These are phyloP conservation scores for Botrylloides violaceus DNA, from an alignment of 23 tunicate genomes.

Conservation along the genomic window DNA sequence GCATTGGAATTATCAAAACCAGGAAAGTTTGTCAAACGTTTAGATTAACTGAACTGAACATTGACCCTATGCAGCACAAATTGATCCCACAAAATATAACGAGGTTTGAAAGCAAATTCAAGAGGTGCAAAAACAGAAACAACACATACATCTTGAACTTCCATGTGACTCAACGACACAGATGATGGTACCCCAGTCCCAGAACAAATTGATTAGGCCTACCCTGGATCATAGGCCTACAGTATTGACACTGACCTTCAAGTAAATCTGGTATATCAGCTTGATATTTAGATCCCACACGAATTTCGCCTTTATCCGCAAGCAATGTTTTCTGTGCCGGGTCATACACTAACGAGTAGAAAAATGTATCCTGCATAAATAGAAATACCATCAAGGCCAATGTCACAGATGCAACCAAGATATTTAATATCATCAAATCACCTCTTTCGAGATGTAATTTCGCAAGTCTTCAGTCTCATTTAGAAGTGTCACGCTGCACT, in stretches of 20 bases:
- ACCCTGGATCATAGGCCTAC: not conserved
- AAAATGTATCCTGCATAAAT: slow-evolving; percentile 70
- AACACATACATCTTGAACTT: too few relatives aligned
- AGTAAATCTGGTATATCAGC: slow-evolving; percentile 54
- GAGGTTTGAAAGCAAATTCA: too few relatives aligned
- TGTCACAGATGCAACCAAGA: not conserved
- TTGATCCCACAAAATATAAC: too few relatives aligned
- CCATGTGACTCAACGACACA: too few relatives aligned
- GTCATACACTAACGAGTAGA: slow-evolving; percentile 91
- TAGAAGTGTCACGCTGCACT: slow-evolving; percentile 88
- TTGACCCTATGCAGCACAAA: too few relatives aligned
- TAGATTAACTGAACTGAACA: too few relatives aligned
- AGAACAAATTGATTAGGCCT: too few relatives aligned
- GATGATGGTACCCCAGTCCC: too few relatives aligned
- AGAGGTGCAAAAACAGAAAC: too few relatives aligned
- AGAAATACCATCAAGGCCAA: not conserved
- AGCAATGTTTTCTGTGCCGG: slow-evolving; percentile 94
- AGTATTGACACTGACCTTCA: slow-evolving; percentile 1
- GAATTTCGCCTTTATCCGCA: slow-evolving; percentile 96
- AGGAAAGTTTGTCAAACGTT: too few relatives aligned
- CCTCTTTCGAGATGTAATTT: slow-evolving; percentile 64
- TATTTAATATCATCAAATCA: not conserved
- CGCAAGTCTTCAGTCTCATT: slow-evolving; percentile 95
- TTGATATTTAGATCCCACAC: slow-evolving; percentile 86
- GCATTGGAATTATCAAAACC: too few relatives aligned